These are phyloP conservation scores for Stercorarius parasiticus DNA, from an alignment of 2,113 vertebrate genomes.

Conservation along the genomic window DNA sequence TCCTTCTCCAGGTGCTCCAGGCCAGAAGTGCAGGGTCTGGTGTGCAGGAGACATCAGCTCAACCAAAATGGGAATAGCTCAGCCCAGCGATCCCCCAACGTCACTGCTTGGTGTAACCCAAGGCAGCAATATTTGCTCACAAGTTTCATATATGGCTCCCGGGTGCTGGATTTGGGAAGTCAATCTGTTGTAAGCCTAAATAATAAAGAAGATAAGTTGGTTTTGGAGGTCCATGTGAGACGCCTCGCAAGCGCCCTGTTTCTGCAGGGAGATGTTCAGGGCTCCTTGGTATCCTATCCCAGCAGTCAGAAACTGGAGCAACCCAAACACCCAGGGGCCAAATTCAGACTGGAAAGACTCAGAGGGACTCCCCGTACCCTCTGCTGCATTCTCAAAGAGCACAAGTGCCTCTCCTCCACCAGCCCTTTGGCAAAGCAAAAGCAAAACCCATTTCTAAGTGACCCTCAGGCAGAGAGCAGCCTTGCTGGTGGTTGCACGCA, in stretches of 20 bases:
- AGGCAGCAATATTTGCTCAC: neutral
- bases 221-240: neutral
- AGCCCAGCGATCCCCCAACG: neutral
- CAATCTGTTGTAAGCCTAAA: neutral
- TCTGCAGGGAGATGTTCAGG: neutral
- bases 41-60: neutral
- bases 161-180: neutral
- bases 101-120: neutral
- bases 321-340: neutral
- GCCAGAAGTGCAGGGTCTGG: neutral
- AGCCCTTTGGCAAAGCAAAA: neutral
- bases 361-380: fast-evolving
- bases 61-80: neutral
- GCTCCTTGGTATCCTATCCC: neutral
- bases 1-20: neutral
- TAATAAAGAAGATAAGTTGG: neutral
- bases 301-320: neutral
- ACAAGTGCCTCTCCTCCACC: neutral
- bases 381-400: neutral
- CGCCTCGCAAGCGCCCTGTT: neutral
- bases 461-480: neutral
- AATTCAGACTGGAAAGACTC: neutral
- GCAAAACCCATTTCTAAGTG: neutral
- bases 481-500: neutral
- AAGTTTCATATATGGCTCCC: fast-evolving